Evolutionary conservation across 2,888 invertebrate species (phyloP).

Genomic region (Anarsia innoxiella): DNA sequence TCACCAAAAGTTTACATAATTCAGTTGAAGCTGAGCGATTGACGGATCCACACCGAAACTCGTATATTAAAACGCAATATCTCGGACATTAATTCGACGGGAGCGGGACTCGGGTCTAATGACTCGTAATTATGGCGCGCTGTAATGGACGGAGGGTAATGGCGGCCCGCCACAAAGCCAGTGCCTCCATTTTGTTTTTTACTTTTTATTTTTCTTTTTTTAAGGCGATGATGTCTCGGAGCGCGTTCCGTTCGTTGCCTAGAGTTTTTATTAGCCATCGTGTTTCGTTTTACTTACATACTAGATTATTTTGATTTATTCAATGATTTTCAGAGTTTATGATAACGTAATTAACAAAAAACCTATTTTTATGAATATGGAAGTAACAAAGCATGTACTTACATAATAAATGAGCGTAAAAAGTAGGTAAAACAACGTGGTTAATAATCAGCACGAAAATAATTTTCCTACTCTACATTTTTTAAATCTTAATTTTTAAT

Average conservation of each 20-base stretch:
- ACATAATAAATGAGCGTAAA: no score
- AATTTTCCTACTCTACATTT: no score
- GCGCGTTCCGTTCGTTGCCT: constrained; percentile 33
- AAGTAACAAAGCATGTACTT: no score
- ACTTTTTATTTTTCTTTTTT: constrained; percentile 32
- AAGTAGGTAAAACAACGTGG: no score
- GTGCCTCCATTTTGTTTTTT: constrained; percentile 52
- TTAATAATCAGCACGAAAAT: no score
- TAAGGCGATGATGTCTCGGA: constrained; percentile 33
- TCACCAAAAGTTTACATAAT: constrained; percentile 5
- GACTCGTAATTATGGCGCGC: constrained; percentile 66
- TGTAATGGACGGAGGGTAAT: constrained; percentile 39
- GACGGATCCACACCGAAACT: no score
- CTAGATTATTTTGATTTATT: no score
- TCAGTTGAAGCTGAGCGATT: constrained; percentile 11
- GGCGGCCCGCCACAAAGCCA: constrained; percentile 60
- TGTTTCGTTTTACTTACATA: no score
- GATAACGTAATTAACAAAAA: no score
- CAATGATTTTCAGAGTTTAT: no score
- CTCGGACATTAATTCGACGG: constrained; percentile 35
- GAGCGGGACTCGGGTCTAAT: constrained; percentile 49
- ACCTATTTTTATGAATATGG: no score
- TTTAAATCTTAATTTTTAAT: no score
- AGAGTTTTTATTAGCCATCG: constrained; percentile 9
- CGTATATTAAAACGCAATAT: constrained; percentile 62